Conservation (phyloP, 2,113 vertebrate species). For the Micronycteris hirsuta region DNA sequence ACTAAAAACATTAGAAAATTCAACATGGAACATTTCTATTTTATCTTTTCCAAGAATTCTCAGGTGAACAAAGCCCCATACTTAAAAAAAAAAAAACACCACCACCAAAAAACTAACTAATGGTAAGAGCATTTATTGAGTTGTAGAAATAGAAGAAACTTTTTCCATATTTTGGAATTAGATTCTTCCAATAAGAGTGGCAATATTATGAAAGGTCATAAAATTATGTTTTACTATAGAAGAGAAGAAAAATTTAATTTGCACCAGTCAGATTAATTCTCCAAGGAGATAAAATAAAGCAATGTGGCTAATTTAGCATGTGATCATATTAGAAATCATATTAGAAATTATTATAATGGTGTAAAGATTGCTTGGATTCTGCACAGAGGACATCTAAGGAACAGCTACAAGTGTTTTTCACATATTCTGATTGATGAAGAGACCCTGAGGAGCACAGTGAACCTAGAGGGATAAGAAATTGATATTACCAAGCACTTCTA, state of each 20-base stretch:
- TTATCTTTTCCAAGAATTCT: background rate
- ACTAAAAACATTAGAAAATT: background rate
- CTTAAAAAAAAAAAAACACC: background rate
- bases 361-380: background rate
- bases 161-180: background rate
- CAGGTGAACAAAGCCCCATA: background rate
- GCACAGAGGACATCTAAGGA: background rate
- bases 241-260: background rate
- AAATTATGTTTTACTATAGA: background rate
- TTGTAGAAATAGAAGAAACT: background rate
- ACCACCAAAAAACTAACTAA: background rate
- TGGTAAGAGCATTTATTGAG: constrained; percentile 9
- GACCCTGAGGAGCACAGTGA: background rate
- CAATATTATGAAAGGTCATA: background rate
- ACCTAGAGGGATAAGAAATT: background rate
- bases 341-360: background rate
- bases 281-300: background rate
- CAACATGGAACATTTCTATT: background rate
- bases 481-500: background rate
- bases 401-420: background rate
- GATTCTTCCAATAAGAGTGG: background rate
- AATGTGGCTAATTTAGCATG: background rate
- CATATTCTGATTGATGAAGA: background rate
- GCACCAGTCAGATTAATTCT: background rate
- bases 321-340: background rate